phyloP scores from a whole-genome alignment of 2,113 vertebrate species.

The Chaetops frenatus region DNA sequence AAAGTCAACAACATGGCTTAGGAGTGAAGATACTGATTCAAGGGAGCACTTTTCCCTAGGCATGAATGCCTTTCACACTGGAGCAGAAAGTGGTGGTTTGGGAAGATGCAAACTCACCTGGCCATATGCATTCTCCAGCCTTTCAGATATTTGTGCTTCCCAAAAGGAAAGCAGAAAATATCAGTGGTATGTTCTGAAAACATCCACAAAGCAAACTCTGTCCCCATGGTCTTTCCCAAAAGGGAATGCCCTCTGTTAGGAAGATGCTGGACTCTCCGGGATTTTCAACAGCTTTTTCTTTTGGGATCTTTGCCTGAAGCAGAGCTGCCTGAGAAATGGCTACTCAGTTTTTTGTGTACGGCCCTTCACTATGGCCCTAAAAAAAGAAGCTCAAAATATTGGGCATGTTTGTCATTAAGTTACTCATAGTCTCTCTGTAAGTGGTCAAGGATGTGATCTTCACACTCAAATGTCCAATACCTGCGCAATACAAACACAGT shows the following conservation, averaged over 20 bases:
- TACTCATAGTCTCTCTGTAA: neutral
- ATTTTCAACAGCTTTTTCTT: neutral
- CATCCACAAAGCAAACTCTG: neutral
- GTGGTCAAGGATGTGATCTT: neutral
- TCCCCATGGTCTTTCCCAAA: neutral
- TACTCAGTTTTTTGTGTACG: neutral
- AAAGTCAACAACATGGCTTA: neutral
- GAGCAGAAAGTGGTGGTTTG: neutral
- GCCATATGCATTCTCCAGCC: neutral
- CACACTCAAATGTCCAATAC: neutral
- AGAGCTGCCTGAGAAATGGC: neutral
- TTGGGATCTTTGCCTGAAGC: neutral
- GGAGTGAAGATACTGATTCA: neutral
- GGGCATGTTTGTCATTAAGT: neutral
- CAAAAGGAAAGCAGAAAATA: neutral
- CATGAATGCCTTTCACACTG: neutral
- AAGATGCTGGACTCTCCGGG: neutral
- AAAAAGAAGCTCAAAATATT: neutral
- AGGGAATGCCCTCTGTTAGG: neutral
- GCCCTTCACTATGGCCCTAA: neutral
- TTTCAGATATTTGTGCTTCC: neutral
- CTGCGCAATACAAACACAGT: neutral
- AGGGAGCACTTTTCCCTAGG: neutral
- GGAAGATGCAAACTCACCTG: neutral
- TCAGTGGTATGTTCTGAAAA: neutral